These are phyloP conservation scores for Acipenser ruthenus DNA, from an alignment of 2,797 vertebrate species.

Conservation along the genomic window DNA sequence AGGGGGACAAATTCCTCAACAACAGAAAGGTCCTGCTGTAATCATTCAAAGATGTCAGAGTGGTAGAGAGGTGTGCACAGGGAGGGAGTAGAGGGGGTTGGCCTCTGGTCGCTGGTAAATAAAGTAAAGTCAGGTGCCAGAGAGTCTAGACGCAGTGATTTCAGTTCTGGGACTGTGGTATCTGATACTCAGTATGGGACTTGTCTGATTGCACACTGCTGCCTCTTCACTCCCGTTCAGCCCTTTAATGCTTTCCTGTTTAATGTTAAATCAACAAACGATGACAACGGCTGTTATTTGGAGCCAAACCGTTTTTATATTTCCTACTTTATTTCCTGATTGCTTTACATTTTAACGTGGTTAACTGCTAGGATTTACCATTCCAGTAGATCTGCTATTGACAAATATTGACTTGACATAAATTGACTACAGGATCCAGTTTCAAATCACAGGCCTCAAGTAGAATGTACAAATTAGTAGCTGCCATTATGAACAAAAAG, in stretches of 20 bases:
- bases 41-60: conserved; percentile 79
- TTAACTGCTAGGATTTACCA: conserved; percentile 14
- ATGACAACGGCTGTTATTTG: conserved; percentile 56
- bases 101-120: conserved; percentile 85
- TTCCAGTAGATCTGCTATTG: conserved; percentile 2
- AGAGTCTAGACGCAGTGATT: conserved; percentile 97
- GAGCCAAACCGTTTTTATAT: conserved; percentile 61
- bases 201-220: conserved; percentile 78
- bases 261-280: conserved; percentile 76
- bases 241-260: conserved; percentile 78
- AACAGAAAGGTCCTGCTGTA: conserved; percentile 59
- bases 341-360: conserved; percentile 14
- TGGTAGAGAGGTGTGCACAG: conserved; percentile 51
- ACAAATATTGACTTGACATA: conserved; percentile 21
- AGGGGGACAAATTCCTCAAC: conserved; percentile 57
- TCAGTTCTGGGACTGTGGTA: conserved; percentile 83
- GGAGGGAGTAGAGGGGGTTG: conserved; percentile 57
- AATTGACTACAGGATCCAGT: conserved; percentile 28
- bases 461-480: conserved; percentile 30
- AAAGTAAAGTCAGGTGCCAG: conserved; percentile 96
- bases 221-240: conserved; percentile 68
- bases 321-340: conserved; percentile 53
- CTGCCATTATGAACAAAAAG: conserved; percentile 13
- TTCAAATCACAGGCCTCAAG: conserved; percentile 31
- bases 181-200: conserved; percentile 89